phyloP scores from a whole-genome alignment of 2,888 invertebrate genomes.

The Myopa tessellatipennis region DNA sequence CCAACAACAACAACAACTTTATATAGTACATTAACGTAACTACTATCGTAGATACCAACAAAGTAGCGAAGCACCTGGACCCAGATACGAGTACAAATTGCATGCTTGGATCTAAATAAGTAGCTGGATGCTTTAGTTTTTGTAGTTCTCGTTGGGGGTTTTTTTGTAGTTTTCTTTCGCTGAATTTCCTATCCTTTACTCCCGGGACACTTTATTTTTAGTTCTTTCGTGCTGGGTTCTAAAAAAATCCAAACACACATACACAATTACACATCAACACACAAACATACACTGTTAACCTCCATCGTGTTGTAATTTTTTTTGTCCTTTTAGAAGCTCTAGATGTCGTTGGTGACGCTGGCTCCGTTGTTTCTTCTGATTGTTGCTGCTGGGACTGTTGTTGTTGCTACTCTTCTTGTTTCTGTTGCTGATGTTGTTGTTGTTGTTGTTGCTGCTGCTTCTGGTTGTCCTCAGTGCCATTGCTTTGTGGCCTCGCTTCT shows the following conservation, averaged over 20 bases:
- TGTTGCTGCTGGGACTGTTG: conserved; percentile 18
- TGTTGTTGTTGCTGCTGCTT: not conserved
- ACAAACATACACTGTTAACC: not conserved
- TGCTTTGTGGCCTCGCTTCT: conserved; percentile 53
- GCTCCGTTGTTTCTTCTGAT: conserved; percentile 23
- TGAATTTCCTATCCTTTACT: conserved; percentile 27
- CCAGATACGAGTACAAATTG: conserved; percentile 32
- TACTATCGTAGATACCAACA: not conserved
- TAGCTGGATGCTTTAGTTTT: not conserved
- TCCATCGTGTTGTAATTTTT: not conserved
- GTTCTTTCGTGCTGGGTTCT: not conserved
- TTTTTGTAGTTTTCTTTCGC: not conserved
- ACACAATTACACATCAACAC: not conserved
- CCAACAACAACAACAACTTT: not conserved
- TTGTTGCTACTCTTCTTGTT: conserved; percentile 27
- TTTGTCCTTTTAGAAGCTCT: not conserved
- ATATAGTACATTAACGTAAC: too few species aligned
- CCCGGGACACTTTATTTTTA: conserved; percentile 32
- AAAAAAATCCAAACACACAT: not conserved
- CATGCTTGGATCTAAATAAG: conserved; percentile 12
- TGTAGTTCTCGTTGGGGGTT: not conserved
- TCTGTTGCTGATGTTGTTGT: conserved; percentile 13
- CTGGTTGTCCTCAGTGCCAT: conserved; percentile 40
- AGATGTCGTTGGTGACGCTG: conserved; percentile 24
- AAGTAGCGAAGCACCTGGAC: not conserved